Percentiles rank a stretch among this genome's conserved stretches.
Conservation (phyloP, 1,140 invertebrate species). For the Cecropterus lyciades region DNA sequence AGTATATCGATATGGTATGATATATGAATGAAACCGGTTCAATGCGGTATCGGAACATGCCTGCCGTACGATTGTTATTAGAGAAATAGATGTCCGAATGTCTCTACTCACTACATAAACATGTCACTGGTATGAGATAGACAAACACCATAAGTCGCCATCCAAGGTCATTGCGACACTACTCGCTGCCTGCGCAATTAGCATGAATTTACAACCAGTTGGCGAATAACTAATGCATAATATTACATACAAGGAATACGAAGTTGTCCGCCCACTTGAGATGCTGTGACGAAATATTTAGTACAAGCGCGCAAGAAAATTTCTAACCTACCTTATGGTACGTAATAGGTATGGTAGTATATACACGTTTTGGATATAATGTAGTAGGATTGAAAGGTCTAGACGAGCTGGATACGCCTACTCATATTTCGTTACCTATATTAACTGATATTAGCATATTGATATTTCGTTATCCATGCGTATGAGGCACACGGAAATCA, state of each 20-base stretch:
- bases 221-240: constrained; percentile 49
- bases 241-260: constrained; percentile 41
- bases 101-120: not conserved
- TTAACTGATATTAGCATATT: too few relatives aligned
- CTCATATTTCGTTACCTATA: too few relatives aligned
- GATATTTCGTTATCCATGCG: too few relatives aligned
- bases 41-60: too few relatives aligned
- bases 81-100: too few relatives aligned
- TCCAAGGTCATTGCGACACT: constrained; percentile 45
- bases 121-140: not conserved
- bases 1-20: too few relatives aligned
- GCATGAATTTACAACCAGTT: constrained; percentile 50
- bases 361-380: not conserved
- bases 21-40: too few relatives aligned
- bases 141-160: constrained; percentile 29
- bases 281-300: constrained; percentile 47
- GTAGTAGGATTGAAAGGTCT: not conserved
- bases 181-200: constrained; percentile 45
- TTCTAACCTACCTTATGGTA: constrained; percentile 11
- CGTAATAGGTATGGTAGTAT: not conserved
- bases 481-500: too few relatives aligned
- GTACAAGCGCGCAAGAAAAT: constrained; percentile 26
- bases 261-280: constrained; percentile 43
- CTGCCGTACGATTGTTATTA: too few relatives aligned
- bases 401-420: too few relatives aligned